Evolutionary conservation across 2,797 vertebrate species (phyloP), one percentile per base, ranked within the genome.

Genomic region (Salmo trutta): DNA sequence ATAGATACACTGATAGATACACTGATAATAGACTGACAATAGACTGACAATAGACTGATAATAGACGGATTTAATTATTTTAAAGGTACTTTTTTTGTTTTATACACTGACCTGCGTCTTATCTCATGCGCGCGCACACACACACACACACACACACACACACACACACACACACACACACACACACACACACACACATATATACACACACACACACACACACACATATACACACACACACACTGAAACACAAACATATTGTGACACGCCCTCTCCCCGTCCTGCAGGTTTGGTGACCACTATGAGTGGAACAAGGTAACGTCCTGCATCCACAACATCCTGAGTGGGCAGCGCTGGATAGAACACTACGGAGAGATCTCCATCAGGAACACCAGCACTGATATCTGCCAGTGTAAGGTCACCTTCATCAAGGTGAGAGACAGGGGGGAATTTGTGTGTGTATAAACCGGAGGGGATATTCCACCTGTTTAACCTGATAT

Each of bases 241-340:
- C 54, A 27, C 66, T 56, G 16, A 71, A 56, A 53, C 53, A 56
- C 24, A 17, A 6, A 54, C 52, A 7, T 27, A 29, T 31, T 54
- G 52, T 15, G 21, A 29, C 66, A 31, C 3, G 10, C 31, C 19
- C 19, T 19, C 17, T 54, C 77, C 52, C 51, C 4, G 56, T 33
- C 36, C 17, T 36, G 14, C 81, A 98, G 98, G 76, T 96, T 92
- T 80, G 96, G 95, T 72, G 98, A 99, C 78, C 97, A 98, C 90
- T 99, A 98, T 83, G 95, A 96, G 72, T 99, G 98, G 98, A 99
- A 98, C 92, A 99, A 99, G 85, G 97, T 99, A 83, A 99, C 98
- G 0, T 99, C 98, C 29, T 99, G 98, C 85, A 97, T 99, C 87
- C 98, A 99, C 89, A 99, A 99, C 90, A 99, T 99, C 80, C 91